Base-by-base conservation (phyloP, 2,888 invertebrate genomes). In the Amphimallon solstitiale region DNA sequence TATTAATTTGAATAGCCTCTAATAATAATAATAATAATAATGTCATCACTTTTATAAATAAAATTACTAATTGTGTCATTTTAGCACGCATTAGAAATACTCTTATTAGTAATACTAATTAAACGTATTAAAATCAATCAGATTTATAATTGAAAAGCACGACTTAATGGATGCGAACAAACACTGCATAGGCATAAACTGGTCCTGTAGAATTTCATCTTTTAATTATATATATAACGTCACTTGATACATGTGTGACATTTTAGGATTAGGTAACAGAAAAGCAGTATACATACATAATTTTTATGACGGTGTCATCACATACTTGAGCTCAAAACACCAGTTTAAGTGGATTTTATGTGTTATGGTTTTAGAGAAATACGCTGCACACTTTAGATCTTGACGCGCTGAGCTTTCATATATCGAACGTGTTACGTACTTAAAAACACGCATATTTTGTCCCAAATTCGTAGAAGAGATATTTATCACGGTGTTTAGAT, bases 241-340 rank as follows among this genome's bases (percentile, higher is more conserved):
- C 54, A 54, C 23, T 38, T 40, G 54, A 54, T 54, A 54, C 54
- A 54, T 54, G 54, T 54, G 54, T 54, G 54, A 54, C 38, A 54
- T 21, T 40, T 54, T 12, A 19, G 21, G 38, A 54, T 54, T 54
- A 54, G 54, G 54, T 40, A 54, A 54, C 38, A 21, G n/a, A 19
- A 54, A 38, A 19, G 34, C 54, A 21, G 54, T 29, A 5, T 21
- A 40, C 35, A 52, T 52, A 52, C 35, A 54, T 40, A 40, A 40
- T 40, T 40, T 54, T 54, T 54, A 54, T 37, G 54, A 40, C 37
- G 38, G 54, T 54, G 54, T 54, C 54, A 54, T 54, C 54, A 54
- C 54, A 21, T 54, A 38, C 54, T 54, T 54, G 38, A 40, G 21
- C 6, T 21, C 38, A 40, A n/a, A 54, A 54, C 54, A 23, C 19